These are phyloP conservation scores for Phoxinus phoxinus DNA, from an alignment of 2,113 vertebrate species.

Conservation along the genomic window DNA sequence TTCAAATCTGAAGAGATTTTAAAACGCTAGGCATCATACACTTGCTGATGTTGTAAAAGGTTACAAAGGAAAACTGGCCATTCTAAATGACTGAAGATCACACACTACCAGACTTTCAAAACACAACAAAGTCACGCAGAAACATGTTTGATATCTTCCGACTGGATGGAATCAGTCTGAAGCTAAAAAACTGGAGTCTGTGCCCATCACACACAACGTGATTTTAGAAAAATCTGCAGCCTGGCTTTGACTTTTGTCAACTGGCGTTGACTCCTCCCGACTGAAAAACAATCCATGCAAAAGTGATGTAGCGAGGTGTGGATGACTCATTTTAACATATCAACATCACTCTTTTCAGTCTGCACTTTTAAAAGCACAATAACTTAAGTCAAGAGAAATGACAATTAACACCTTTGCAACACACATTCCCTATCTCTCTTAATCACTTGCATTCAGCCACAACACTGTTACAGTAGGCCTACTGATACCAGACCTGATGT, in stretches of 20 bases:
- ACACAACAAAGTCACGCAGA: not conserved
- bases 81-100: not conserved
- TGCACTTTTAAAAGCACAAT: not conserved
- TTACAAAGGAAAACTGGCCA: constrained; percentile 11
- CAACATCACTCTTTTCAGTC: not conserved
- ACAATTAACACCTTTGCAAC: constrained; percentile 15
- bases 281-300: not conserved
- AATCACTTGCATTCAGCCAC: constrained; percentile 3
- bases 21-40: not conserved
- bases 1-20: constrained; percentile 2
- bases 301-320: not conserved
- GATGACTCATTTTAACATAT: not conserved
- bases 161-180: not conserved
- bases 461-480: not conserved
- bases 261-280: not conserved
- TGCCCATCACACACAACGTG: not conserved
- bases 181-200: not conserved
- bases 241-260: not conserved
- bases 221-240: not conserved
- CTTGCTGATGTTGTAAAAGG: not conserved
- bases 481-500: constrained; percentile 31
- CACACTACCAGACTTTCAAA: not conserved
- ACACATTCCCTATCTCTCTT: not conserved
- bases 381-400: not conserved
- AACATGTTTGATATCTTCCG: not conserved